Base-by-base conservation (phyloP, 2,797 vertebrate genomes). In the Anguilla obscura region DNA sequence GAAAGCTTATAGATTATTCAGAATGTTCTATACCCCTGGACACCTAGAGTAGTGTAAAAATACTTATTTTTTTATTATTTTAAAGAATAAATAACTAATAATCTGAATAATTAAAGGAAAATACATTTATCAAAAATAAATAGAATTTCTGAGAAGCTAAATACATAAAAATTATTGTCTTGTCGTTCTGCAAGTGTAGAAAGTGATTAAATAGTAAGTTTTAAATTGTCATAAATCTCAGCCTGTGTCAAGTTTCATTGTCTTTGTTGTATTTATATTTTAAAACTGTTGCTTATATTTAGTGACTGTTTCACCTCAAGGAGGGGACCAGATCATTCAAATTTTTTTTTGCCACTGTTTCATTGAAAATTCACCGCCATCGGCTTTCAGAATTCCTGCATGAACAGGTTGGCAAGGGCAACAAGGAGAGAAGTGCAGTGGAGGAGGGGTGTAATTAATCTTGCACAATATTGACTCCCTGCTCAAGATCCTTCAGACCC, bases 381-480 rank as follows among this genome's bases (percentile, higher is more conserved):
- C 4, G 30, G 71, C n/a, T 60, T 60, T 80, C 33, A 30, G 50
- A 79, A 79, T 30, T 3, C 33, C 16, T 36, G 45, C 84, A 66
- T 45, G 27, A 63, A 30, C 24, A 14, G 36, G 21, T 50, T 74
- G 87, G 92, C 89, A 83, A 87, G 50, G 74, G 88, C 30, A 45
- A 90, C 91, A 83, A 92, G 92, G 94, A 91, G 90, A 18, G 36
- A 40, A 40, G 9, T 24, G 90, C 52, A 52, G 90, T 89, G 58
- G 90, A 89, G 92, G 84, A 52, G 91, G 94, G 50, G 54, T 79
- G 89, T 95, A 94, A 96, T 96, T 95, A 95, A 96, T 96, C 94
- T 94, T 92, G 90, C 91, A 92, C 91, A 91, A 93, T 95, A 95
- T 95, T 95, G 94, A 96, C 94, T 95, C 94, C 86, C 91, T 91